These are phyloP conservation scores for Cosmia pyralina DNA, from an alignment of 2,888 invertebrate genomes.

Conservation along the genomic window DNA sequence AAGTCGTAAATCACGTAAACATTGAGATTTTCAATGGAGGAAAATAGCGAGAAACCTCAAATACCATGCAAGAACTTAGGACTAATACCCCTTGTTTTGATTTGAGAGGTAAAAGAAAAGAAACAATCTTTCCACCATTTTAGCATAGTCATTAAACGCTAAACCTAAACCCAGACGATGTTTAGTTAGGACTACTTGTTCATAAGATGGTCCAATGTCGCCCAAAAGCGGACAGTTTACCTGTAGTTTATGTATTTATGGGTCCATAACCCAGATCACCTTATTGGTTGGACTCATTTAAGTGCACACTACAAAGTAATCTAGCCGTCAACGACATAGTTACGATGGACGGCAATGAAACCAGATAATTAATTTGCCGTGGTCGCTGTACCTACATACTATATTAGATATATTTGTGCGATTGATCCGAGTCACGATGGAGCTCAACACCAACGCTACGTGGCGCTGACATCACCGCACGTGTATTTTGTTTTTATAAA, in stretches of 20 bases:
- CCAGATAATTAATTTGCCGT: conserved; percentile 62
- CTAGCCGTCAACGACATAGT: conserved; percentile 41
- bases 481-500: conserved; percentile 42
- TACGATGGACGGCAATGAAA: conserved; percentile 61
- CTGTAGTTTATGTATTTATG: conserved; percentile 42
- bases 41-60: not conserved
- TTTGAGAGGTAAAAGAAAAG: not conserved
- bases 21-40: not conserved
- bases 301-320: conserved; percentile 50
- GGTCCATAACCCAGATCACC: conserved; percentile 53
- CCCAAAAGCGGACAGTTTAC: conserved; percentile 31
- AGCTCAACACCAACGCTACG: conserved; percentile 48
- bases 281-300: conserved; percentile 51
- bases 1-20: not conserved
- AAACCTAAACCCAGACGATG: conserved; percentile 3
- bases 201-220: conserved; percentile 11
- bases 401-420: conserved; percentile 21
- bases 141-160: conserved; percentile 1
- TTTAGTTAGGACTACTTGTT: conserved; percentile 18
- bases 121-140: not conserved
- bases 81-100: not conserved
- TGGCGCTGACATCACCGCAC: conserved; percentile 58
- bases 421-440: conserved; percentile 24
- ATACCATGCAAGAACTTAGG: not conserved
- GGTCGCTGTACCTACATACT: conserved; percentile 15